Percentiles rank a stretch among this genome's conserved stretches.
These are phyloP conservation scores for Mesaphorura yosii DNA, from an alignment of 1,140 invertebrate species.

Conservation along the genomic window DNA sequence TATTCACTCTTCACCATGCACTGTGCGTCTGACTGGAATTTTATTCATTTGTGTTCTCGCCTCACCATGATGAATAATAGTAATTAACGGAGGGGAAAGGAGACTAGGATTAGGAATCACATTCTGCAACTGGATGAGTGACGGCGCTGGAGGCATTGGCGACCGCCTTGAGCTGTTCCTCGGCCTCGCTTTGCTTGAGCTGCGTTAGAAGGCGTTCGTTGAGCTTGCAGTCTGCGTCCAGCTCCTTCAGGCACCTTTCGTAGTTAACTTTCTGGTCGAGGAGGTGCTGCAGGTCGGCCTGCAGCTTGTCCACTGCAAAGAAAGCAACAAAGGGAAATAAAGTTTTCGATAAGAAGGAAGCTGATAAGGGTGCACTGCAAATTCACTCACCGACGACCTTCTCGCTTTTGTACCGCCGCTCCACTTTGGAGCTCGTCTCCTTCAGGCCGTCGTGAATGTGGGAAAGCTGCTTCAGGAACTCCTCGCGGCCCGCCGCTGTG, in stretches of 20 bases:
- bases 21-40: no score
- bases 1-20: no score
- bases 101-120: no score
- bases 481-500: constrained; percentile 18
- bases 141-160: no score
- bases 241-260: constrained; percentile 28
- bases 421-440: constrained; percentile 27
- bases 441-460: constrained; percentile 24
- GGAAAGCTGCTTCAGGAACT: constrained; percentile 24
- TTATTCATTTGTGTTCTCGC: no score
- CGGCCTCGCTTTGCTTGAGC: constrained; percentile 20
- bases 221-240: constrained; percentile 25
- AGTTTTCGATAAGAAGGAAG: not conserved
- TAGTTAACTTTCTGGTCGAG: constrained; percentile 28
- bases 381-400: constrained; percentile 19
- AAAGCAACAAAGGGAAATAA: not conserved
- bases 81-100: no score
- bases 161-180: no score
- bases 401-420: constrained; percentile 21
- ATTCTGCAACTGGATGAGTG: no score
- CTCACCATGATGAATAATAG: no score
- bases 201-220: constrained; percentile 24
- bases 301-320: constrained; percentile 23
- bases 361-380: not conserved
- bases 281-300: constrained; percentile 24